These are phyloP conservation scores for Hermaeophaga mercurialis DNA, from an alignment of 2,888 invertebrate species.

Conservation along the genomic window DNA sequence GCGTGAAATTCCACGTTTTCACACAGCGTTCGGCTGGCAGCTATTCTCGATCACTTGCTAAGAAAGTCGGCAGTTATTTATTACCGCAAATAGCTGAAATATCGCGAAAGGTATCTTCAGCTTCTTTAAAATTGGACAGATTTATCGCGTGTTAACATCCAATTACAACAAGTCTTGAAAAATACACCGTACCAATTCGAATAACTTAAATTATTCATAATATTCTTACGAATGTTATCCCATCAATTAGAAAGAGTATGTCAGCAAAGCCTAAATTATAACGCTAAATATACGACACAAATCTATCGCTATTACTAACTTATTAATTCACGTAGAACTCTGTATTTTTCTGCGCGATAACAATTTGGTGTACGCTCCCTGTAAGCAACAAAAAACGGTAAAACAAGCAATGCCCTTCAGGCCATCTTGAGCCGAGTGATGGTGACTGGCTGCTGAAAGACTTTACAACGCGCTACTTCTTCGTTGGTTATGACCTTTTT, in stretches of 20 bases:
- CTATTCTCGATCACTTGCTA: slow-evolving; percentile 28
- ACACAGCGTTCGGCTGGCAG: slow-evolving; percentile 1
- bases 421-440: slow-evolving; percentile 22
- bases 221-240: neutral
- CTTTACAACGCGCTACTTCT: slow-evolving; percentile 49
- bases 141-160: slow-evolving; percentile 37
- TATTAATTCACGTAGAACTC: too few relatives aligned
- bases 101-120: slow-evolving; percentile 1
- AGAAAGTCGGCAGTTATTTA: slow-evolving; percentile 31
- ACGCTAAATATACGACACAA: too few relatives aligned
- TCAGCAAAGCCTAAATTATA: too few relatives aligned
- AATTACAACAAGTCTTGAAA: slow-evolving; percentile 31
- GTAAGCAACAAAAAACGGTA: slow-evolving; percentile 20
- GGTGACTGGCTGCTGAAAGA: slow-evolving; percentile 33
- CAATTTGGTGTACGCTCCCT: slow-evolving; percentile 9
- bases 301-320: too few relatives aligned
- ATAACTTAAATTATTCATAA: slow-evolving; percentile 28
- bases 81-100: slow-evolving; percentile 11
- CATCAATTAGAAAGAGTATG: too few relatives aligned
- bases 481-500: slow-evolving; percentile 49
- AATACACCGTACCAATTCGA: slow-evolving; percentile 23
- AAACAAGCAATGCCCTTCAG: slow-evolving; percentile 29
- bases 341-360: too few relatives aligned
- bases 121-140: slow-evolving; percentile 28
- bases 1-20: too few relatives aligned